Conservation (phyloP, 2,797 vertebrate species). For the Crypturellus tataupa region DNA sequence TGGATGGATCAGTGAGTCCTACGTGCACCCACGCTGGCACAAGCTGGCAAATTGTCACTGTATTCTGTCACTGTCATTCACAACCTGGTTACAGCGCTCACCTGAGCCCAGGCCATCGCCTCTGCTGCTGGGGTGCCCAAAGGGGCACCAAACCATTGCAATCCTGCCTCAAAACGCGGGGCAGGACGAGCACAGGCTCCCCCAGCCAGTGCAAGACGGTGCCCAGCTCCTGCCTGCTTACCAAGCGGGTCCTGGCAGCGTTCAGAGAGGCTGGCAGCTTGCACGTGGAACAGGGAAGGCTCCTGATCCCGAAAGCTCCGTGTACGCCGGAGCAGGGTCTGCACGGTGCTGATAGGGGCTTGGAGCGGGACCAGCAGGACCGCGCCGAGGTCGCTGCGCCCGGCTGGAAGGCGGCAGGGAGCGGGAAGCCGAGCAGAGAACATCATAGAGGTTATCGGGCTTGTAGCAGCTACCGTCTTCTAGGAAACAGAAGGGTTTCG, state of each 20-base stretch:
- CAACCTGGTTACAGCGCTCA: not conserved
- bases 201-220: rapidly evolving
- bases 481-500: not conserved
- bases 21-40: rapidly evolving
- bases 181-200: not conserved
- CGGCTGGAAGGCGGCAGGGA: not conserved
- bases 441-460: no score
- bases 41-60: not conserved
- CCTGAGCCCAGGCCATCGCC: not conserved
- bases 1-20: not conserved
- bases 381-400: not conserved
- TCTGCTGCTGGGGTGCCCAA: not conserved
- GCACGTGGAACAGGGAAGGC: not conserved
- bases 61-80: no score
- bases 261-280: not conserved
- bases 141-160: rapidly evolving
- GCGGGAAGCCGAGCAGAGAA: no score
- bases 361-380: not conserved
- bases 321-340: not conserved
- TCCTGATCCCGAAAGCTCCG: not conserved
- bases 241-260: not conserved
- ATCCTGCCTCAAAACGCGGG: rapidly evolving
- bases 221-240: not conserved
- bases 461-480: not conserved
- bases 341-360: no score